Percentiles rank a stretch among this genome's conserved stretches.
Conservation (phyloP, 1,140 invertebrate species). For the Tyrophagus putrescentiae region DNA sequence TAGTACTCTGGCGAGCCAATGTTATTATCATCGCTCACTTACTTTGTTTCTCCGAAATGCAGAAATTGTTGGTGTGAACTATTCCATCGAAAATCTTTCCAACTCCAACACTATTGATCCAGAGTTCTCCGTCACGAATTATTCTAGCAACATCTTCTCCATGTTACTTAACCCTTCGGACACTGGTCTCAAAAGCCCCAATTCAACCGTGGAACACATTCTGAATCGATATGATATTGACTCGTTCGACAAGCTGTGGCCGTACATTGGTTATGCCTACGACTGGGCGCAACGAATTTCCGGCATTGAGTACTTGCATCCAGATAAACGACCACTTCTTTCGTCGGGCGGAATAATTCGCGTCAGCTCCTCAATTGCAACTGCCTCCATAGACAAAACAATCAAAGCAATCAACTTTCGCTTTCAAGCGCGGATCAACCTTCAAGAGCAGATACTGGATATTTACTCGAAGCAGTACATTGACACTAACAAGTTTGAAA, state of each 20-base stretch:
- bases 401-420: conserved; percentile 50
- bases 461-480: neutral
- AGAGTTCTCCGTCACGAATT: neutral
- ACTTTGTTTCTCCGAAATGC: neutral
- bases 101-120: neutral
- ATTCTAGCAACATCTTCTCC: neutral
- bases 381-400: conserved; percentile 32
- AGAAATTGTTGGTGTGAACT: conserved; percentile 11
- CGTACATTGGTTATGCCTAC: conserved; percentile 56
- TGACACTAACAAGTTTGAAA: conserved; percentile 3
- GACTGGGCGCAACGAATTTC: conserved; percentile 76
- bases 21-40: neutral
- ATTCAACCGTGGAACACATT: conserved; percentile 20
- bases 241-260: neutral
- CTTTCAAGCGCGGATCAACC: conserved; percentile 50
- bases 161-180: neutral
- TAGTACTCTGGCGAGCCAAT: too few relatives aligned
- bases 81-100: conserved; percentile 11
- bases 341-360: conserved; percentile 21
- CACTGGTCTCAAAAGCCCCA: neutral
- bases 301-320: conserved; percentile 55
- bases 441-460: conserved; percentile 53
- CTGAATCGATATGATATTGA: neutral
- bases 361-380: conserved; percentile 27
- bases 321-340: conserved; percentile 14